Conservation (phyloP, 2,888 invertebrate species). For the Eretmocerus hayati region DNA sequence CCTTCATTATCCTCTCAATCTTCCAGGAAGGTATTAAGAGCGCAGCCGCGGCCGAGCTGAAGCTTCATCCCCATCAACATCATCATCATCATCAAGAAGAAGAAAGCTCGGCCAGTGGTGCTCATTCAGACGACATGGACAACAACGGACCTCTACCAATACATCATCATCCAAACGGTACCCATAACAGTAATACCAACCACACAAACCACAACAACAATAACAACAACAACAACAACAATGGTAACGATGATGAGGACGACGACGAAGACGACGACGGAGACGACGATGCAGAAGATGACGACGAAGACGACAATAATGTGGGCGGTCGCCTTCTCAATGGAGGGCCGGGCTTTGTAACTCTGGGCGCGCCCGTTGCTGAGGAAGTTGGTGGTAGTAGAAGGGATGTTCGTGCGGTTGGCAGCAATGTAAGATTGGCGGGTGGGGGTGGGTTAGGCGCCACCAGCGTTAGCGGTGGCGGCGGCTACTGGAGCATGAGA, state of each 20-base stretch:
- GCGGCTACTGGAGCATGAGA: conserved; percentile 48
- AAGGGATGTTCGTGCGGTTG: too few species aligned
- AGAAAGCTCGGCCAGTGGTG: conserved; percentile 5
- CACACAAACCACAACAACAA: too few species aligned
- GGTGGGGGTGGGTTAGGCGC: conserved; percentile 33
- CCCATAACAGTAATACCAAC: too few species aligned
- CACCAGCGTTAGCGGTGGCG: conserved; percentile 43
- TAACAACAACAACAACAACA: too few species aligned
- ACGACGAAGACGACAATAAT: conserved; percentile 24
- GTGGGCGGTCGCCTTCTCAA: too few species aligned
- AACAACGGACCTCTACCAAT: too few species aligned
- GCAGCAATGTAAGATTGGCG: conserved; percentile 16
- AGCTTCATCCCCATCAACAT: conserved; percentile 22
- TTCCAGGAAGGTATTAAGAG: conserved; percentile 30
- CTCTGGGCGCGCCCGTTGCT: conserved; percentile 15
- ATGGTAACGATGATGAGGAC: too few species aligned
- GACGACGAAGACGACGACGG: conserved; percentile 26
- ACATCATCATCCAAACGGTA: too few species aligned
- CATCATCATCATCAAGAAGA: conserved; percentile 7
- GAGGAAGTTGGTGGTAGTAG: conserved; percentile 20
- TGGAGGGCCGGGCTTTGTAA: conserved; percentile 28
- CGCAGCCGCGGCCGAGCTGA: conserved; percentile 38
- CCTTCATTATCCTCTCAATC: too few species aligned
- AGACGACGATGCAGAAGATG: conserved; percentile 26
- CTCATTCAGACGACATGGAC: conserved; percentile 22